Conservation (phyloP, 2,113 vertebrate genomes). For the Acinonyx jubatus region DNA sequence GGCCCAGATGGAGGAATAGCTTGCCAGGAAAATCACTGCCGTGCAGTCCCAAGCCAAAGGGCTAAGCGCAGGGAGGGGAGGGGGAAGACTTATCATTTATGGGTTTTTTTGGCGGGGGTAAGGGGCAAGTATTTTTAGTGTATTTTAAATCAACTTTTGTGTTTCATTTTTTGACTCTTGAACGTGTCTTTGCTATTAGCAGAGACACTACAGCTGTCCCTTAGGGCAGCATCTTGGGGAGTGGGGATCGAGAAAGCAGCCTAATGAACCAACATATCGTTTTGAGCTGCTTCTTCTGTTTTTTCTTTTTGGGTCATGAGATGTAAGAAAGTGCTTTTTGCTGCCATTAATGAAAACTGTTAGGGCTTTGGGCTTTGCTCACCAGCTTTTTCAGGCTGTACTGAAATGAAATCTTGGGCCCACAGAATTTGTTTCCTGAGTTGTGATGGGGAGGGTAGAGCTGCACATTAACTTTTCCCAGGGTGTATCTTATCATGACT, state of each 20-base stretch:
- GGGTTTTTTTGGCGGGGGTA: neutral
- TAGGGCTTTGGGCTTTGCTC: constrained; percentile 2
- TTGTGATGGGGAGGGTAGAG: rapidly evolving
- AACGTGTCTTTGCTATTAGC: constrained; percentile 54
- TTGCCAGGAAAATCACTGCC: neutral
- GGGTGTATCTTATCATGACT: no score
- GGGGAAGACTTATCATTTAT: constrained; percentile 6
- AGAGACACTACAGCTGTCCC: constrained; percentile 2
- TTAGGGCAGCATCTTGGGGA: constrained; percentile 7
- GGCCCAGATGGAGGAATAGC: constrained; percentile 92
- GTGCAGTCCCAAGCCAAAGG: neutral
- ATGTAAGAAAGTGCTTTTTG: neutral
- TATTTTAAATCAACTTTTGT: constrained; percentile 63
- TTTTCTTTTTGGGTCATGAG: neutral
- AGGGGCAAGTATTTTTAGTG: constrained; percentile 70
- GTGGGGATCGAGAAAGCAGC: neutral
- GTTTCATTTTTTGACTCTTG: constrained; percentile 67
- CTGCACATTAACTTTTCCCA: rapidly evolving
- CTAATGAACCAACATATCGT: neutral
- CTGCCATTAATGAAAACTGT: neutral
- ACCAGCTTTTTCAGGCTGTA: neutral
- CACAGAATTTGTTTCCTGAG: neutral
- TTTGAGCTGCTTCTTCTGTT: constrained; percentile 52
- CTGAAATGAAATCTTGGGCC: neutral
- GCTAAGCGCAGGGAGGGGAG: neutral